Evolutionary conservation across 2,888 invertebrate genomes (phyloP), one percentile per base, ranked within the genome.

Genomic region (Caenorhabditis sulstoni): DNA sequence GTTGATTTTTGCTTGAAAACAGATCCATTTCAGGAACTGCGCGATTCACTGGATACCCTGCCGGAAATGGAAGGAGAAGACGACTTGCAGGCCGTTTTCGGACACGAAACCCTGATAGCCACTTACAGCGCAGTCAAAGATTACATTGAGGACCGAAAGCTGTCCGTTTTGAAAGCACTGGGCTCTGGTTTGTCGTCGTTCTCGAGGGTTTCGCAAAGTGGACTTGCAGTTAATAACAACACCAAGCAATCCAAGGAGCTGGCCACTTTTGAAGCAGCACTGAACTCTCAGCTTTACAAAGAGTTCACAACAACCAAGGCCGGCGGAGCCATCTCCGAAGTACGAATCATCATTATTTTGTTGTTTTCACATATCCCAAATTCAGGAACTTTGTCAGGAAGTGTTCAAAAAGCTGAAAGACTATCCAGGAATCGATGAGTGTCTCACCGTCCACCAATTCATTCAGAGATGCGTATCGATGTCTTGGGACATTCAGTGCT

Each of bases 61-160:
- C 94, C 94, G 11, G 94, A 95, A 82, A 93, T 97, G 70, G 93
- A 93, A 67, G 94, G 95, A 84, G 94, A 95, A 14, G 94, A 95
- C 76, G 95, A 95, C 89, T 93, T 97, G 83, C 97, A 97, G 92
- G 94, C 94, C 88, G 97, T 74, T 68, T 73, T 79, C 16, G 74
- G 67, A 3, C 79, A 74, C 59, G 68, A 68, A 53, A 68, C 74
- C 14, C 29, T 79, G 44, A 73, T 79, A 45, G 52, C 68, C 22
- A 61, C 71, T 22, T 71, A 49, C 29, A 78, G 57, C 20, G 62
- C 57, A 22, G 71, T 78, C 16, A 66, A 57, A 22, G 64, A 71
- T 16, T 52, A 73, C 50, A 71, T 78, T 20, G 78, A 78, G 37
- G 78, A 78, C 18, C 59, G 45, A 44, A 71, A 78, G 18, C 44